These are phyloP conservation scores for Drosophila pseudotalamancana DNA, from an alignment of 2,888 invertebrate genomes.

Conservation along the genomic window DNA sequence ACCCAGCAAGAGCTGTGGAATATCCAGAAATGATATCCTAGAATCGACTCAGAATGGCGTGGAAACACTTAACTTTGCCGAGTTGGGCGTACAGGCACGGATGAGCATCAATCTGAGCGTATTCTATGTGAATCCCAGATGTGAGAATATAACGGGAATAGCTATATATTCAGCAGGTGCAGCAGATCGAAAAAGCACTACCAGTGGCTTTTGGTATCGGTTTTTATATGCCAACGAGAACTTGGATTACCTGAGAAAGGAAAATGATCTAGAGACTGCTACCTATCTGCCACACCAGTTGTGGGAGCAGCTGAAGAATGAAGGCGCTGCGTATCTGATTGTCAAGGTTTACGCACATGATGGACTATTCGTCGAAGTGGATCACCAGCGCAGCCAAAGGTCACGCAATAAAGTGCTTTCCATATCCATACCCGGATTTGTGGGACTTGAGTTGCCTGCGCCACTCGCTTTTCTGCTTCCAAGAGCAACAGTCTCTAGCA, in stretches of 20 bases:
- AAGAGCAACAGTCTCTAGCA: background rate
- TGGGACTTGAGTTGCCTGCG: slow-evolving; percentile 84
- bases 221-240: slow-evolving; percentile 84
- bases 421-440: slow-evolving; percentile 86
- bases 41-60: slow-evolving; percentile 8
- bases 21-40: accelerated
- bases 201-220: slow-evolving; percentile 70
- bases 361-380: slow-evolving; percentile 86
- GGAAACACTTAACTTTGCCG: slow-evolving; percentile 26
- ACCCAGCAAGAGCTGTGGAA: slow-evolving; percentile 34
- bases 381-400: slow-evolving; percentile 70
- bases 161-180: slow-evolving; percentile 62
- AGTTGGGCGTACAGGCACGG: slow-evolving; percentile 73
- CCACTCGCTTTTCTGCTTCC: slow-evolving; percentile 85
- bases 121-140: slow-evolving; percentile 80
- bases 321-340: slow-evolving; percentile 83
- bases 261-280: slow-evolving; percentile 85
- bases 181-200: slow-evolving; percentile 13
- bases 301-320: slow-evolving; percentile 64
- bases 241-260: slow-evolving; percentile 82
- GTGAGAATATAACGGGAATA: slow-evolving; percentile 80
- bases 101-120: slow-evolving; percentile 79
- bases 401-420: slow-evolving; percentile 86
- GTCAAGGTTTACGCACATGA: slow-evolving; percentile 86
- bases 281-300: slow-evolving; percentile 85